phyloP scores from a whole-genome alignment of 2,797 vertebrate species.

The Halcyon chelicuti region DNA sequence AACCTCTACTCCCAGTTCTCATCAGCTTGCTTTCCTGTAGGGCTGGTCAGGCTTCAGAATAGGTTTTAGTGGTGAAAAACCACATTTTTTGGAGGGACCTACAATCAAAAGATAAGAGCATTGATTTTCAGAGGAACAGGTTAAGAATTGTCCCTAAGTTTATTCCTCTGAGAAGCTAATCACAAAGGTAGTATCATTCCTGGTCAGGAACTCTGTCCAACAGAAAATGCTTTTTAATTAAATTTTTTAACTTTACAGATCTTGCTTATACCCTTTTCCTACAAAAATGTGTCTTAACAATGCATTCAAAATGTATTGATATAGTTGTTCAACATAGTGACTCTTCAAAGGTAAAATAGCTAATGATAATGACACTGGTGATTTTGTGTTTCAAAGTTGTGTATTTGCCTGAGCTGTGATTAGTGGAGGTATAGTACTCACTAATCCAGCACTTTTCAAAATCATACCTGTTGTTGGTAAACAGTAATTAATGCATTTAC shows the following conservation, averaged over 20 bases:
- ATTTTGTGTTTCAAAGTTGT: not conserved
- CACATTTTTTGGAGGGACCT: not conserved
- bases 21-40: not conserved
- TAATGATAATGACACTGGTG: not conserved
- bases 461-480: not conserved
- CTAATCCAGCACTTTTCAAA: not conserved
- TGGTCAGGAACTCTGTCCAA: not conserved
- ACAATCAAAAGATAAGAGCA: not conserved
- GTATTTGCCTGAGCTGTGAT: not conserved
- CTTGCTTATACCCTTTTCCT: not conserved
- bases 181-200: not conserved
- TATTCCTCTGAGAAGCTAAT: not conserved
- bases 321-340: not conserved
- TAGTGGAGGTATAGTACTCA: not conserved
- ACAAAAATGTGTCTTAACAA: not conserved
- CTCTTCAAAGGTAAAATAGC: not conserved
- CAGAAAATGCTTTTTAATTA: not conserved
- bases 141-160: not conserved
- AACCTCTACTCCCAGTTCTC: not conserved
- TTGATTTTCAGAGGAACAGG: not conserved
- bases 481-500: not conserved
- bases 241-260: not conserved
- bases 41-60: not conserved
- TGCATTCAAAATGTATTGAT: not conserved
- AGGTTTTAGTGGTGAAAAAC: not conserved